These are phyloP conservation scores for Megaustenia siamemsis DNA, from an alignment of 2,888 invertebrate genomes.

Conservation along the genomic window DNA sequence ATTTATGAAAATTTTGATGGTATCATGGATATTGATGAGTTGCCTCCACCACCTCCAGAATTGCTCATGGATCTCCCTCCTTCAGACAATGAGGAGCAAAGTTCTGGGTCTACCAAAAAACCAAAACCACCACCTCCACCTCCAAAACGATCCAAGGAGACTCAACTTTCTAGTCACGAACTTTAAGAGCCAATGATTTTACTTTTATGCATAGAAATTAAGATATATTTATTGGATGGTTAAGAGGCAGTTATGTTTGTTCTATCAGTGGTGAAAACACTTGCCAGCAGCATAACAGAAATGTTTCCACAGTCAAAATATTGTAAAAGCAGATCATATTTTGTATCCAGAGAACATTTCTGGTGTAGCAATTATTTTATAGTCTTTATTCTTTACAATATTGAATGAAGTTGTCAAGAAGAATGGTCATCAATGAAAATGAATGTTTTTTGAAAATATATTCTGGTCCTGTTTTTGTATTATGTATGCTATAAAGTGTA, in stretches of 20 bases:
- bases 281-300: background rate
- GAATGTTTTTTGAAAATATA: background rate
- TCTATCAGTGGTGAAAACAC: background rate
- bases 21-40: slow-evolving; percentile 74
- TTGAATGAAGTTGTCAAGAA: background rate
- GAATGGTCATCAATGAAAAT: background rate
- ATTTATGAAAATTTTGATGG: slow-evolving; percentile 72
- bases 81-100: slow-evolving; percentile 54
- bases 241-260: background rate
- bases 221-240: slow-evolving; percentile 2
- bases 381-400: background rate
- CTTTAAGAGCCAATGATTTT: background rate
- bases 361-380: background rate
- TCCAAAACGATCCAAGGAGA: slow-evolving; percentile 73
- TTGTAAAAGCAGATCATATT: background rate
- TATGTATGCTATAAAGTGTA: background rate
- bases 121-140: slow-evolving; percentile 72
- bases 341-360: slow-evolving; percentile 21
- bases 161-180: slow-evolving; percentile 66
- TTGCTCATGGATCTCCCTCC: slow-evolving; percentile 67
- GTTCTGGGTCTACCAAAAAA: slow-evolving; percentile 58
- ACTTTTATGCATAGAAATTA: background rate
- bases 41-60: slow-evolving; percentile 77
- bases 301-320: background rate
- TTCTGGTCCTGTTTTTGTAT: background rate